Conservation (phyloP, 2,888 invertebrate genomes). For the Zhuqinia jingwanae region DNA sequence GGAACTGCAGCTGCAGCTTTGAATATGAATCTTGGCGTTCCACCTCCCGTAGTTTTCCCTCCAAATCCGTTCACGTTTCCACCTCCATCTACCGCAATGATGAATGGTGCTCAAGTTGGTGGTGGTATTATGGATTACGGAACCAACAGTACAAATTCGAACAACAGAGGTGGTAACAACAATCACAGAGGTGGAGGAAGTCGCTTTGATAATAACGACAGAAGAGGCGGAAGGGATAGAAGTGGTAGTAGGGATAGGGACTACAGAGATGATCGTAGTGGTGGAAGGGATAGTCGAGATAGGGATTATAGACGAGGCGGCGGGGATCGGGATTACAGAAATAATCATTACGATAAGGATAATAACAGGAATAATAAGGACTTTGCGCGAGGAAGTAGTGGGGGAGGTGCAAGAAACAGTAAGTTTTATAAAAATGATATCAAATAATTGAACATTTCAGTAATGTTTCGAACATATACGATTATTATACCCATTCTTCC, state of each 20-base stretch:
- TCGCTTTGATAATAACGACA: constrained; percentile 44
- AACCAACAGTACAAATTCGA: background rate
- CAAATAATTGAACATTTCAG: no score
- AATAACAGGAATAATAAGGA: constrained; percentile 56
- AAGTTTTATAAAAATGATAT: constrained; percentile 71
- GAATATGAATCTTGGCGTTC: constrained; percentile 38
- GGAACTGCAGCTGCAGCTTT: constrained; percentile 28
- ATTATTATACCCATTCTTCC: no score
- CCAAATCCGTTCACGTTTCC: constrained; percentile 63
- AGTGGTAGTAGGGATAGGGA: constrained; percentile 59
- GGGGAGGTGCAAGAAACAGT: constrained; percentile 83
- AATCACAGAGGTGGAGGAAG: constrained; percentile 12
- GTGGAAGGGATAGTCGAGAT: constrained; percentile 63
- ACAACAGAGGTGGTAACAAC: background rate
- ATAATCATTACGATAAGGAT: constrained; percentile 77
- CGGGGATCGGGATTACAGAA: constrained; percentile 63
- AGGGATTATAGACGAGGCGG: constrained; percentile 79
- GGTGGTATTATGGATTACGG: constrained; percentile 12
- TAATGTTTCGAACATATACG: no score
- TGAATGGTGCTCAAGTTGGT: constrained; percentile 26
- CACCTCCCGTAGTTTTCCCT: constrained; percentile 24
- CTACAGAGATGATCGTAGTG: constrained; percentile 60
- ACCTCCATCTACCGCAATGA: constrained; percentile 26
- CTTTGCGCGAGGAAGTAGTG: constrained; percentile 80
- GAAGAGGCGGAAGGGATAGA: constrained; percentile 22